A percentile compares a stretch with the other conserved stretches of the same genome.
Evolutionary conservation across 2,113 vertebrate genomes (phyloP).

Genomic region (Brienomyrus longianalis): DNA sequence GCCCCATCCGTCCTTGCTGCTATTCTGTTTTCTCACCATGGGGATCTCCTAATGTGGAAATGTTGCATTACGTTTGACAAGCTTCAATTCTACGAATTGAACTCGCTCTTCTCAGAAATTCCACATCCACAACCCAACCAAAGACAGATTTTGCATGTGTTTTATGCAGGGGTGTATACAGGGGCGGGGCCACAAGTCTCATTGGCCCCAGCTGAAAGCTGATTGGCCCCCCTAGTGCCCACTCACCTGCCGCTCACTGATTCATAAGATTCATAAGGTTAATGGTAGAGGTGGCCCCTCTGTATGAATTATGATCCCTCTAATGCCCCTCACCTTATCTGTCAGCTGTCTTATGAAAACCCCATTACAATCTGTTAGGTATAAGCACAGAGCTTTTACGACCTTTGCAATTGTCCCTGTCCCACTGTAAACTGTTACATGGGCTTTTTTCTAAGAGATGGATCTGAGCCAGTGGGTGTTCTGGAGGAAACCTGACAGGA

Average conservation of each 20-base stretch:
- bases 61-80: background rate
- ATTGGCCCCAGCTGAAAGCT: background rate
- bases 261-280: background rate
- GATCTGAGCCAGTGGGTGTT: slow-evolving; percentile 7
- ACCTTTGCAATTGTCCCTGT: background rate
- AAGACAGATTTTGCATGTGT: background rate
- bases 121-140: background rate
- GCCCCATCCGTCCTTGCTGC: background rate
- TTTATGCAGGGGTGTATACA: background rate
- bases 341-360: background rate
- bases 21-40: background rate
- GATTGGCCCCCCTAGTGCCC: background rate
- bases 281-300: background rate
- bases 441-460: background rate
- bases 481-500: slow-evolving; percentile 11
- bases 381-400: background rate
- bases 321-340: background rate
- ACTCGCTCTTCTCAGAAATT: background rate
- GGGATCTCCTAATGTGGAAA: background rate
- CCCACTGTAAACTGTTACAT: background rate
- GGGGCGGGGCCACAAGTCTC: background rate
- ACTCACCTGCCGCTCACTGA: background rate
- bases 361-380: background rate
- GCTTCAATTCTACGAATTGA: background rate
- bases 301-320: background rate